Evolutionary conservation across 1,140 invertebrate species (phyloP).

Genomic region (Hyposmocoma kahamanoa): DNA sequence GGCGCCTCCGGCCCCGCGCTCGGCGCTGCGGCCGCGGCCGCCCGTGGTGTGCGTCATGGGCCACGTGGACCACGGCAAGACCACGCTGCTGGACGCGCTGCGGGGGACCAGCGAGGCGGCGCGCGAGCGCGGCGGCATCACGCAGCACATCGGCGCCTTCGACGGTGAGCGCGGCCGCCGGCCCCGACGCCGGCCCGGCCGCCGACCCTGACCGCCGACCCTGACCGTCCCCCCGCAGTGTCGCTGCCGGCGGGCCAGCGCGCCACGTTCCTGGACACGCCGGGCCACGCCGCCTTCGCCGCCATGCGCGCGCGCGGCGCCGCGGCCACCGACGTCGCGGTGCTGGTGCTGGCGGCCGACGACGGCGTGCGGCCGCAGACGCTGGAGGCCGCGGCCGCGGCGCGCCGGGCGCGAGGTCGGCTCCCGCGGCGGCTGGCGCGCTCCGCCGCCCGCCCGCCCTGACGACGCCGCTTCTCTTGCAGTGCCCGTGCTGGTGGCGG

Average conservation of each 20-base stretch:
- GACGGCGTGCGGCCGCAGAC: conserved; percentile 99
- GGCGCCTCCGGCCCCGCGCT: conserved; percentile 77
- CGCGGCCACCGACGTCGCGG: conserved; percentile 93
- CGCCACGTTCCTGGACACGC: conserved; percentile 98
- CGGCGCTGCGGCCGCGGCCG: conserved; percentile 79
- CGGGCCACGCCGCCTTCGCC: conserved; percentile 98
- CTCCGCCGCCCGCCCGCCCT: too few relatives aligned
- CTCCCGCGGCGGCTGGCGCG: too few relatives aligned
- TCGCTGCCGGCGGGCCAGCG: conserved; percentile 79
- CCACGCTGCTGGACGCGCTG: conserved; percentile 94
- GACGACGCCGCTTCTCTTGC: too few relatives aligned
- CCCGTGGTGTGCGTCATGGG: conserved; percentile 99
- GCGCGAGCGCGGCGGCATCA: conserved; percentile 98
- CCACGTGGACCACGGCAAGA: conserved; percentile 99
- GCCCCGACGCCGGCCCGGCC: too few relatives aligned
- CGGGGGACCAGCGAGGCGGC: conserved; percentile 90
- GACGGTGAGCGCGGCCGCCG: conserved; percentile 81
- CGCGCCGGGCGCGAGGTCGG: conserved; percentile 81
- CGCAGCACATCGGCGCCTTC: conserved; percentile 99
- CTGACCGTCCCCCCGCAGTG: conserved; percentile 75
- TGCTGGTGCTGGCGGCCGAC: conserved; percentile 98
- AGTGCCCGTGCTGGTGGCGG: conserved; percentile 98
- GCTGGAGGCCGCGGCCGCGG: conserved; percentile 85
- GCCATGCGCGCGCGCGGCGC: conserved; percentile 95
- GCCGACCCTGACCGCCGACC: too few relatives aligned